These are phyloP conservation scores for Platanista minor DNA, from an alignment of 2,113 vertebrate genomes.

Conservation along the genomic window DNA sequence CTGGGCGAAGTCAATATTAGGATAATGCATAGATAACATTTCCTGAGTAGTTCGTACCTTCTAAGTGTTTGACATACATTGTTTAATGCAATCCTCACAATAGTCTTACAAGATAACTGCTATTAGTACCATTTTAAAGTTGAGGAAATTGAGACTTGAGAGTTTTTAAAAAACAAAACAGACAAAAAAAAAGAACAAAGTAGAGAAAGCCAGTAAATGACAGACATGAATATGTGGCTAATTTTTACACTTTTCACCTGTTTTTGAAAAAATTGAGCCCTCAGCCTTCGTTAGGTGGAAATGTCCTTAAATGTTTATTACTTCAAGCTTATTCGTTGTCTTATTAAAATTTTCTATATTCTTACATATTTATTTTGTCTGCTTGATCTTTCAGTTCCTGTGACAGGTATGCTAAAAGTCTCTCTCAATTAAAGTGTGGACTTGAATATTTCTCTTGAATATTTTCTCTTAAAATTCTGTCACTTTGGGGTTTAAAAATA, in stretches of 20 bases:
- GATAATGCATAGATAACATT: neutral
- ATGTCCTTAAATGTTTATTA: neutral
- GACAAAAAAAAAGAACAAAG: neutral
- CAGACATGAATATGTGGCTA: neutral
- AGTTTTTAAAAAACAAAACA: neutral
- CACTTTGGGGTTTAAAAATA: constrained; percentile 29
- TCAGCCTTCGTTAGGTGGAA: neutral
- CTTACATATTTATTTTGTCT: neutral
- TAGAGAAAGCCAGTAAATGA: neutral
- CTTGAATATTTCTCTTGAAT: constrained; percentile 11
- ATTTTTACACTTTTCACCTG: neutral
- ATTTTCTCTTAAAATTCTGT: neutral
- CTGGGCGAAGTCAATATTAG: neutral
- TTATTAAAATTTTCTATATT: neutral
- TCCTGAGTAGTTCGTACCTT: neutral
- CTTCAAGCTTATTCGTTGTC: neutral
- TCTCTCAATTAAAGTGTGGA: neutral
- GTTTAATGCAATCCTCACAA: neutral
- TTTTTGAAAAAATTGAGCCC: neutral
- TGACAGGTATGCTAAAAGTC: neutral
- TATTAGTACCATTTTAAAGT: neutral
- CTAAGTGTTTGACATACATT: neutral
- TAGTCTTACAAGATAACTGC: neutral
- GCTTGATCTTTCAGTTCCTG: neutral
- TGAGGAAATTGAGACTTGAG: neutral